Percentiles rank a stretch among this genome's conserved stretches.
Conservation (phyloP, 2,888 invertebrate species). For the Axea sp. region DNA sequence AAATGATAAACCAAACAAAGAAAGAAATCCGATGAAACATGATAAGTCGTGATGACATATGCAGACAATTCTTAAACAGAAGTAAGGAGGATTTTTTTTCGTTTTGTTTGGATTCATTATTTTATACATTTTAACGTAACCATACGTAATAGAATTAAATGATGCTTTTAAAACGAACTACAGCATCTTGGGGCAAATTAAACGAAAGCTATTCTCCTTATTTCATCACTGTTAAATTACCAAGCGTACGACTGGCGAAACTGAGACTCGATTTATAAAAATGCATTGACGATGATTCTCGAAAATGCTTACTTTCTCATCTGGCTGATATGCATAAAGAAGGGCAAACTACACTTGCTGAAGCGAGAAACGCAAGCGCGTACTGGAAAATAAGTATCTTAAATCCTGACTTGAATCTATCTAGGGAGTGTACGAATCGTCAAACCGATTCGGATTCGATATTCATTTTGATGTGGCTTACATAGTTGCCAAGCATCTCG, state of each 20-base stretch:
- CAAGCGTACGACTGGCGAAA: constrained; percentile 35
- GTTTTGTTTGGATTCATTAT: no score
- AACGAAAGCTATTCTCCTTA: constrained; percentile 28
- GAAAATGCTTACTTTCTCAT: constrained; percentile 52
- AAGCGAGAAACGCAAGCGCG: constrained; percentile 49
- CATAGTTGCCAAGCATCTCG: constrained; percentile 76
- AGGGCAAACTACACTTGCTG: constrained; percentile 45
- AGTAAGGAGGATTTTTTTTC: constrained; percentile 23
- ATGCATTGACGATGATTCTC: constrained; percentile 34
- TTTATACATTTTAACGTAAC: no score
- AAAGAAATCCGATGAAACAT: constrained; percentile 51
- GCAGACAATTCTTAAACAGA: constrained; percentile 18
- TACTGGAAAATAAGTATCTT: constrained; percentile 27
- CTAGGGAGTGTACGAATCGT: constrained; percentile 35
- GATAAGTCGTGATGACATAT: constrained; percentile 53
- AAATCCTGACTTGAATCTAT: constrained; percentile 43
- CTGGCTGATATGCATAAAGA: constrained; percentile 37
- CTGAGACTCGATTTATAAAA: constrained; percentile 18
- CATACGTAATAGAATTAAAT: no score
- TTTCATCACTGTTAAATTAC: constrained; percentile 8
- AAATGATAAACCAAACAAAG: constrained; percentile 37
- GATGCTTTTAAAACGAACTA: no score
- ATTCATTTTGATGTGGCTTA: constrained; percentile 70
- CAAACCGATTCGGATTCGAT: constrained; percentile 49
- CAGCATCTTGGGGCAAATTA: neutral